phyloP scores from a whole-genome alignment of 2,113 vertebrate genomes.

The Tringa solitaria region DNA sequence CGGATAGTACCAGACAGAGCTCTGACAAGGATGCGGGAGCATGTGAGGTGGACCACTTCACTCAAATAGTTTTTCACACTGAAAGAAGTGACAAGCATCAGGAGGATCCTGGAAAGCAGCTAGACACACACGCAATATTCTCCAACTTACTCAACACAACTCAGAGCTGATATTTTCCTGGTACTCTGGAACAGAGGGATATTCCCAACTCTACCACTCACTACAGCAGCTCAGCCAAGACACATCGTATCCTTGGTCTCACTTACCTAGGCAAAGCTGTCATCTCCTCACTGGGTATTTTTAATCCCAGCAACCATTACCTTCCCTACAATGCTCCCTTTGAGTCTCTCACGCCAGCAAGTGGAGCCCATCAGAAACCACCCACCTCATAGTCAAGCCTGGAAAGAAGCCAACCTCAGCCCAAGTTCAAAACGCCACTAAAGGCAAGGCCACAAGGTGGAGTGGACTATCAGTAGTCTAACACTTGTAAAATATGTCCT shows the following conservation, averaged over 20 bases:
- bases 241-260: not conserved
- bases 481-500: not conserved
- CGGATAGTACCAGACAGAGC: conserved; percentile 88
- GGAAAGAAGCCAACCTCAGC: not conserved
- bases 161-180: not conserved
- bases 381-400: not conserved
- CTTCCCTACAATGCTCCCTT: not conserved
- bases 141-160: not conserved
- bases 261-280: not conserved
- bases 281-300: not conserved
- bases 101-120: not conserved
- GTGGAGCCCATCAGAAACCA: not conserved
- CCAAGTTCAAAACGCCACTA: not conserved
- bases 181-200: not conserved
- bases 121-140: not conserved
- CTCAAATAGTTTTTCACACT: conserved; percentile 88
- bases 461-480: not conserved
- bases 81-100: not conserved
- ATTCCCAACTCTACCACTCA: not conserved
- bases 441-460: not conserved
- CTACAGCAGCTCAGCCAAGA: not conserved
- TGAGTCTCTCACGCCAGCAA: not conserved
- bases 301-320: not conserved
- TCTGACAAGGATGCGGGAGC: conserved; percentile 90
- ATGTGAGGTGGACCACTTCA: conserved; percentile 89